Conservation (phyloP, 2,113 vertebrate genomes). For the Ictidomys tridecemlineatus region DNA sequence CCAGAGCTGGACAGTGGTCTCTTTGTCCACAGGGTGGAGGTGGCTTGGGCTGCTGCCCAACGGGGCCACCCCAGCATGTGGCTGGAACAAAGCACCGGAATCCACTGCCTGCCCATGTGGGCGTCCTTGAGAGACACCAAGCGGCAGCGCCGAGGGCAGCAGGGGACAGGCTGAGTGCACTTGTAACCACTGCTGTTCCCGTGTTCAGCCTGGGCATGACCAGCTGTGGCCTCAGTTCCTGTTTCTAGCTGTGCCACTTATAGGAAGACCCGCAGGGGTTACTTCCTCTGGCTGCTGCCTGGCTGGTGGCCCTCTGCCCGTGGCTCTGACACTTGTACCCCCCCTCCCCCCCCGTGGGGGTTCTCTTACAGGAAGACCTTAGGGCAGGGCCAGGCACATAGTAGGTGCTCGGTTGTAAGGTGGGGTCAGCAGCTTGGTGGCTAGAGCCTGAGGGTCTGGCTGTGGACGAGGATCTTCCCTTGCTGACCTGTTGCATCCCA, state of each 20-base stretch:
- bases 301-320: neutral
- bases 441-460: neutral
- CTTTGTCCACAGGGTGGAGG: slow-evolving; percentile 57
- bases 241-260: neutral
- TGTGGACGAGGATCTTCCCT: neutral
- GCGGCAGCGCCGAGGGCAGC: neutral
- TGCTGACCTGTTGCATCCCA: neutral
- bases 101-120: neutral
- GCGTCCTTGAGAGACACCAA: neutral
- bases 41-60: slow-evolving; percentile 40
- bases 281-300: neutral
- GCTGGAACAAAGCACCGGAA: neutral
- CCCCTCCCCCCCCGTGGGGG: neutral
- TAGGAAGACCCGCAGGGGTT: neutral
- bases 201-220: neutral
- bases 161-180: neutral
- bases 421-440: neutral
- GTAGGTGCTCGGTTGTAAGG: neutral
- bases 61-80: neutral
- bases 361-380: neutral
- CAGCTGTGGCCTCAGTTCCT: neutral
- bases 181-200: neutral
- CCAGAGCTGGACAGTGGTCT: slow-evolving; percentile 22
- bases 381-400: no score
- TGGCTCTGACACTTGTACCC: neutral